Evolutionary conservation across 2,797 vertebrate genomes (phyloP).

Genomic region (Sciurus vulgaris): DNA sequence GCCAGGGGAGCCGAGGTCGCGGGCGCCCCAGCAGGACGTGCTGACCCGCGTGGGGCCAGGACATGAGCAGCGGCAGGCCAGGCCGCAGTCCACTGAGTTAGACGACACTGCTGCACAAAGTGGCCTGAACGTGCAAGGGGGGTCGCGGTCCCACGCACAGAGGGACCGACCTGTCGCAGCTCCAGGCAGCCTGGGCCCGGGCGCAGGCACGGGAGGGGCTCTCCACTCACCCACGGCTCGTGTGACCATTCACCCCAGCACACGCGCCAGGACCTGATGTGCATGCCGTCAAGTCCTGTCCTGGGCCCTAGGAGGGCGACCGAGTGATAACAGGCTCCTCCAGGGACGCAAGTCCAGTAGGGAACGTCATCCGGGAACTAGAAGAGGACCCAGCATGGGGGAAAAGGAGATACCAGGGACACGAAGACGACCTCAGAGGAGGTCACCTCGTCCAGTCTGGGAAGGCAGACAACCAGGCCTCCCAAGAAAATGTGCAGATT

Average conservation of each 20-base stretch:
- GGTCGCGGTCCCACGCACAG: not conserved
- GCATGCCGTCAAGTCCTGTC: not conserved
- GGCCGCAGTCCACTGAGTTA: constrained; percentile 89
- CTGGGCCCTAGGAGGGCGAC: not conserved
- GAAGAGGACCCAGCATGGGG: not conserved
- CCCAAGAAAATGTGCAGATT: too few species aligned
- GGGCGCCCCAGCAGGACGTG: constrained; percentile 83
- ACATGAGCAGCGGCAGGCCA: constrained; percentile 88
- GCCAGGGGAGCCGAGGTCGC: constrained; percentile 81
- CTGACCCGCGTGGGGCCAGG: constrained; percentile 89
- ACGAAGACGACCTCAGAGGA: too few species aligned
- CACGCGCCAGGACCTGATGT: not conserved
- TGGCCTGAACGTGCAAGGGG: constrained; percentile 87
- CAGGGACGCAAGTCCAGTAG: not conserved
- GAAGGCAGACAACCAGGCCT: too few species aligned
- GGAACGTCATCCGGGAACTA: not conserved
- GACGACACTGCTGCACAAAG: constrained; percentile 89
- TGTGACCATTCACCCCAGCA: too few species aligned
- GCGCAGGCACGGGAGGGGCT: not conserved
- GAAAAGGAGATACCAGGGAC: not conserved
- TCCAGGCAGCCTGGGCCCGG: too few species aligned
- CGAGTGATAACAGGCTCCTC: not conserved
- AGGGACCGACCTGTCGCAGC: too few species aligned
- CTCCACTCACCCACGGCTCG: too few species aligned
- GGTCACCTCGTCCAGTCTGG: too few species aligned